Conservation (phyloP, 2,888 invertebrate species). For the Lasioglossum marginatum region DNA sequence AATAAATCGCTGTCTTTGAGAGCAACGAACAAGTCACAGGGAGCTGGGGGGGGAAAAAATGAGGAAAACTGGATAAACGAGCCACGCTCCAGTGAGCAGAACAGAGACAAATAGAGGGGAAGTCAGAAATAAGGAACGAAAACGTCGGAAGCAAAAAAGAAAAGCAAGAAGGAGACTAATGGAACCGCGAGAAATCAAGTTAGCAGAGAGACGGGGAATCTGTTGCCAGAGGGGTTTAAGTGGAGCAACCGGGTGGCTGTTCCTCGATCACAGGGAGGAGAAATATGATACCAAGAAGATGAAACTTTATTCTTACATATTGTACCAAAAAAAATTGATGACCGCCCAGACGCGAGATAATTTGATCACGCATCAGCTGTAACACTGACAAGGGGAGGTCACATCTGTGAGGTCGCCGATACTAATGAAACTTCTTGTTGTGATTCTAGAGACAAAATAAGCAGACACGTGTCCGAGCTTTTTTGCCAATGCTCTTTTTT, state of each 20-base stretch:
- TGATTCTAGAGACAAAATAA: too few species aligned
- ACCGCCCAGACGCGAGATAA: not conserved
- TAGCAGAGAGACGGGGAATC: conserved; percentile 60
- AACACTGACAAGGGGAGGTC: not conserved
- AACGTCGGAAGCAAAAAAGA: conserved; percentile 46
- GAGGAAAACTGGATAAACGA: not conserved
- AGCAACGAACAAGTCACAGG: conserved; percentile 16
- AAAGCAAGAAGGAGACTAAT: conserved; percentile 61
- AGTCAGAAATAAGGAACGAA: conserved; percentile 43
- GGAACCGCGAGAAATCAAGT: conserved; percentile 71
- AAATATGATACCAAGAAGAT: conserved; percentile 21
- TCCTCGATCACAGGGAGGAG: conserved; percentile 10
- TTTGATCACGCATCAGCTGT: not conserved
- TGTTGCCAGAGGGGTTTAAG: conserved; percentile 58
- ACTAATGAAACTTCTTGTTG: too few species aligned
- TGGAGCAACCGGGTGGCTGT: conserved; percentile 18
- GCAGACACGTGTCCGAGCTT: too few species aligned
- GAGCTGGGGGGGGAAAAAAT: conserved; percentile 13
- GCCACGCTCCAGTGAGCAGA: conserved; percentile 17
- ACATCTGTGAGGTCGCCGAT: too few species aligned
- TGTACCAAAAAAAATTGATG: not conserved
- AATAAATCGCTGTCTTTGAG: conserved; percentile 61
- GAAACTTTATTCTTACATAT: conserved; percentile 23
- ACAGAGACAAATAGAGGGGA: conserved; percentile 32
- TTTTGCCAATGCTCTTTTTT: too few species aligned